These are phyloP conservation scores for Corythornis vintsioides DNA, from an alignment of 2,113 vertebrate species.

Conservation along the genomic window DNA sequence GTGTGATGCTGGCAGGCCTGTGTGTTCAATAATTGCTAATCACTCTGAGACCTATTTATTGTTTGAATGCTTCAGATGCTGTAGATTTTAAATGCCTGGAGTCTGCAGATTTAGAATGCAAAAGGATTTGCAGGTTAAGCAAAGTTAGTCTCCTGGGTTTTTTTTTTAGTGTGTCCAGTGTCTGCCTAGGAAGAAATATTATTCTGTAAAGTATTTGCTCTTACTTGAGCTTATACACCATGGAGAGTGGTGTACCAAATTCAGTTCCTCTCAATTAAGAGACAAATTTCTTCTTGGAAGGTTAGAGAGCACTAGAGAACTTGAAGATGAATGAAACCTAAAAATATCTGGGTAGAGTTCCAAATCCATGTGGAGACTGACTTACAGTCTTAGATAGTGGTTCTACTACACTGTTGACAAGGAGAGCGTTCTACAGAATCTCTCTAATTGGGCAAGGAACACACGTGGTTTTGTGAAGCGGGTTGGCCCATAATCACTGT, in stretches of 20 bases:
- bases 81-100: neutral
- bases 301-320: neutral
- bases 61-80: neutral
- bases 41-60: neutral
- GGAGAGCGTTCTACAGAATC: neutral
- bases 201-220: neutral
- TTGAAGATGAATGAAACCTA: neutral
- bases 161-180: neutral
- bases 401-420: neutral
- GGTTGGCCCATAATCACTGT: neutral
- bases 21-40: neutral
- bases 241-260: neutral
- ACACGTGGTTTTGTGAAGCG: rapidly evolving
- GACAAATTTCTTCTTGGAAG: neutral
- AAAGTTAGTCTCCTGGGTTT: neutral
- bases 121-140: neutral
- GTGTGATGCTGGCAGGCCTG: neutral
- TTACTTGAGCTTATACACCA: neutral
- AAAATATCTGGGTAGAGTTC: neutral
- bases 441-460: neutral
- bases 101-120: neutral
- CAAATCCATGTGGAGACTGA: neutral
- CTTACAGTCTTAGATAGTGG: neutral
- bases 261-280: neutral
- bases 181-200: neutral